These are phyloP conservation scores for Ceratina japonica DNA, from an alignment of 1,140 invertebrate species.

Conservation along the genomic window DNA sequence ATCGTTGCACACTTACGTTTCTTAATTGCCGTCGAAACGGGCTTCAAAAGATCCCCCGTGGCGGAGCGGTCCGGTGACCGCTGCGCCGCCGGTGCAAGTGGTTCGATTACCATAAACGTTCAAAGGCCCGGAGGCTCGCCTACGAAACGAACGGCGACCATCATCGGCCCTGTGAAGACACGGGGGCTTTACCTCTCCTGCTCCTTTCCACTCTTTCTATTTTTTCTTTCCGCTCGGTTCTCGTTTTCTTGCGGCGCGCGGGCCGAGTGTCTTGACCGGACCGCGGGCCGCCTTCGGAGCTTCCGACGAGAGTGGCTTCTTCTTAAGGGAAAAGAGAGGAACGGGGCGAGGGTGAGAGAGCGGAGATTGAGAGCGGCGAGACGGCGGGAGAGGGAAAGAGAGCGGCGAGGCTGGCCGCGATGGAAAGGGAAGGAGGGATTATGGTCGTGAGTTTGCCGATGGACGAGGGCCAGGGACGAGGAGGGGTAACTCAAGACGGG, in stretches of 20 bases:
- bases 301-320: slow-evolving; percentile 50
- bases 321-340: slow-evolving; percentile 40
- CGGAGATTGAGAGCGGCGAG: slow-evolving; percentile 17
- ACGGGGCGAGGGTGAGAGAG: slow-evolving; percentile 49
- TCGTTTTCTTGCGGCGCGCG: not conserved
- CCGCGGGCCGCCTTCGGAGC: slow-evolving; percentile 3
- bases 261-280: slow-evolving; percentile 51
- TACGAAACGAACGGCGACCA: slow-evolving; percentile 4
- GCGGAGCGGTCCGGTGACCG: not conserved
- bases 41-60: slow-evolving; percentile 1
- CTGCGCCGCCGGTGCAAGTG: slow-evolving; percentile 10
- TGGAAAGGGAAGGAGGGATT: slow-evolving; percentile 59
- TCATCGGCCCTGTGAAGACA: not conserved
- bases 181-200: not conserved
- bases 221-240: not conserved
- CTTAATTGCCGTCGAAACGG: slow-evolving; percentile 33
- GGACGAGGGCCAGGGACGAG: slow-evolving; percentile 61
- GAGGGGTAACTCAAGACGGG: slow-evolving; percentile 79
- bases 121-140: not conserved
- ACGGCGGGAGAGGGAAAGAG: slow-evolving; percentile 46
- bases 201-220: not conserved
- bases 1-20: slow-evolving; percentile 41
- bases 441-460: slow-evolving; percentile 62
- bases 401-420: not conserved
- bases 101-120: slow-evolving; percentile 27